These are phyloP conservation scores for Parascotia fuliginaria DNA, from an alignment of 2,888 invertebrate species.

Conservation along the genomic window DNA sequence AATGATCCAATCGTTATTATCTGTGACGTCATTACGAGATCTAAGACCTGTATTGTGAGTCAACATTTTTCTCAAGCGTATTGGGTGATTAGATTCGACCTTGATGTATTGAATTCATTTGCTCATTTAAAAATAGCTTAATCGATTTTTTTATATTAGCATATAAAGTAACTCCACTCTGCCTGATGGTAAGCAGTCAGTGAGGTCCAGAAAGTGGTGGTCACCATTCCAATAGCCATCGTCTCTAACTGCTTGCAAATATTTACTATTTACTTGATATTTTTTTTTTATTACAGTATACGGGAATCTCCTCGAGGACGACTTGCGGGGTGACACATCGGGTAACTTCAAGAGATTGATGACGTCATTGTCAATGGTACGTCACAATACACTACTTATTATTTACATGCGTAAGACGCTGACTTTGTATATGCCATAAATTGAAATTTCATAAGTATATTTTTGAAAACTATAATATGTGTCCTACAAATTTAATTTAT, in stretches of 20 bases:
- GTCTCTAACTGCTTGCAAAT: too few species aligned
- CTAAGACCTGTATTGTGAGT: constrained; percentile 20
- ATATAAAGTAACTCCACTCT: too few species aligned
- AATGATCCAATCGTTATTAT: constrained; percentile 15
- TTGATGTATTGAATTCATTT: not conserved
- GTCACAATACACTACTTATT: constrained; percentile 27
- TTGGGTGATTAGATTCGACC: constrained; percentile 1
- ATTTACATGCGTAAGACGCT: not conserved
- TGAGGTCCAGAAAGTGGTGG: too few species aligned
- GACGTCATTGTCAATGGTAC: constrained; percentile 92
- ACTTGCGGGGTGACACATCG: constrained; percentile 94
- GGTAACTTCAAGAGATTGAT: constrained; percentile 96
- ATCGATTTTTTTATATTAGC: too few species aligned
- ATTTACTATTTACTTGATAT: too few species aligned
- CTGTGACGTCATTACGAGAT: constrained; percentile 26
- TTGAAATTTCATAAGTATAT: too few species aligned
- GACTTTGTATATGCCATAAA: too few species aligned
- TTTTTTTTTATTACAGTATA: constrained; percentile 88
- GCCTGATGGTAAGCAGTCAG: too few species aligned
- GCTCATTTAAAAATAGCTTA: not conserved
- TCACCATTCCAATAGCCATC: too few species aligned
- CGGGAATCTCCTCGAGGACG: constrained; percentile 91
- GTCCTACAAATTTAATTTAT: too few species aligned
- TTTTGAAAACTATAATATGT: too few species aligned
- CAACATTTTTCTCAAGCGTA: constrained; percentile 9